phyloP scores from a whole-genome alignment of 37 sponge, comb jelly and placozoan species.

The Agelas oroides region DNA sequence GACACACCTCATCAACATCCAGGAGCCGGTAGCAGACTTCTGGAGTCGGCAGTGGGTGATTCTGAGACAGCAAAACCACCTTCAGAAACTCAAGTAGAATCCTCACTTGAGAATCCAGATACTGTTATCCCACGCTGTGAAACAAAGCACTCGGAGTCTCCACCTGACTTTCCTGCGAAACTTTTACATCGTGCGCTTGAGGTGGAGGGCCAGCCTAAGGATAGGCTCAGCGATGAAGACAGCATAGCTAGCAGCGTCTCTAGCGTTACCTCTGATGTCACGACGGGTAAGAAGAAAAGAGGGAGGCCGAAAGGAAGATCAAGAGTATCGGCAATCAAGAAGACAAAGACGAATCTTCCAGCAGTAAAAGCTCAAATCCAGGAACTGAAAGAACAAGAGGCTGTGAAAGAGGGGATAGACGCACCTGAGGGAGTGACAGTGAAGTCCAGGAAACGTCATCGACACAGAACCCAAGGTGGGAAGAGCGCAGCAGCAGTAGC shows the following conservation, averaged over 20 bases:
- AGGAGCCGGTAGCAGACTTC: too few relatives aligned
- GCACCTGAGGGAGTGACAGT: background rate
- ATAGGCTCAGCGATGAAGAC: constrained; percentile 16
- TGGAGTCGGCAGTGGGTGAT: too few relatives aligned
- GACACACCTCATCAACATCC: too few relatives aligned
- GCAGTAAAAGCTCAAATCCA: too few relatives aligned
- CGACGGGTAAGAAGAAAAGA: background rate
- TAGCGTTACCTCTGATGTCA: constrained; percentile 9
- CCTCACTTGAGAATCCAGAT: background rate
- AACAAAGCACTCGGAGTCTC: background rate
- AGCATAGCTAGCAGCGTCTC: constrained; percentile 31
- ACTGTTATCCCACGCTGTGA: background rate
- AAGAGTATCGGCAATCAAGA: background rate
- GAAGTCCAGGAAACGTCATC: background rate
- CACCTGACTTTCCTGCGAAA: background rate
- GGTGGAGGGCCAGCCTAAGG: background rate
- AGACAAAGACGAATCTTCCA: too few relatives aligned
- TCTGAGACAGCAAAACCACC: too few relatives aligned
- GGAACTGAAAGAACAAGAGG: background rate
- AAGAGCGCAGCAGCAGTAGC: too few relatives aligned
- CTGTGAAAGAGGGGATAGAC: background rate
- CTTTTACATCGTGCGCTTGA: background rate
- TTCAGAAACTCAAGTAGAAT: too few relatives aligned
- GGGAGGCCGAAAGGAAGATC: background rate
- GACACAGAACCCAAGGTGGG: background rate